Conservation (phyloP, 2,888 invertebrate genomes). For the Anorthoa munda region DNA sequence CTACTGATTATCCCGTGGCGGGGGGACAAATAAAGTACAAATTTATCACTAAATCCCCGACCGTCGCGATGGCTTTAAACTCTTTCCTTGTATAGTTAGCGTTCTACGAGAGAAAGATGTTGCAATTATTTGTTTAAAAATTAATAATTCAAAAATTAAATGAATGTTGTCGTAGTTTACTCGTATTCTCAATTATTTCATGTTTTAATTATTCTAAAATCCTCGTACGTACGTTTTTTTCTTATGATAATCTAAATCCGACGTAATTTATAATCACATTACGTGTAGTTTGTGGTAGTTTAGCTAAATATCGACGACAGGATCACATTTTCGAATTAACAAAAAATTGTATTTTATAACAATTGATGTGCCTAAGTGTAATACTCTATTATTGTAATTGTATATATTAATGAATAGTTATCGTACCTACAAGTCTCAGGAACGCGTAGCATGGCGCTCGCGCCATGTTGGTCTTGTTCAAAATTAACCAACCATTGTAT, state of each 20-base stretch:
- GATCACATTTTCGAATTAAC: constrained; percentile 88
- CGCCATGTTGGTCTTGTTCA: constrained; percentile 53
- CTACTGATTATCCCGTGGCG: constrained; percentile 76
- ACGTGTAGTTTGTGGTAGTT: constrained; percentile 85
- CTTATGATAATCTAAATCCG: constrained; percentile 63
- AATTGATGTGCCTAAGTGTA: constrained; percentile 92
- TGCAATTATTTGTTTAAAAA: constrained; percentile 78
- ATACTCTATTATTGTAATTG: constrained; percentile 85
- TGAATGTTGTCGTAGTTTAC: constrained; percentile 83
- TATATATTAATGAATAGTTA: constrained; percentile 80
- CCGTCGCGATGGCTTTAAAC: constrained; percentile 79
- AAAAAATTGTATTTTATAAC: constrained; percentile 89
- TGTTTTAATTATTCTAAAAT: constrained; percentile 64
- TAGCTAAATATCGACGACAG: constrained; percentile 81
- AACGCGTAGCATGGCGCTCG: constrained; percentile 66
- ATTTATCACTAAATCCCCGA: constrained; percentile 85
- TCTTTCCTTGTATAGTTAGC: constrained; percentile 84
- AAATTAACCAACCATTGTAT: constrained; percentile 67
- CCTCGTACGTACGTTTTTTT: constrained; percentile 65
- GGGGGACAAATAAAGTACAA: constrained; percentile 87
- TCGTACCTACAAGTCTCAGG: constrained; percentile 78
- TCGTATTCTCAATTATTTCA: constrained; percentile 70
- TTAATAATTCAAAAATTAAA: constrained; percentile 75
- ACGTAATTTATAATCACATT: constrained; percentile 74
- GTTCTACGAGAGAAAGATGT: constrained; percentile 82